Evolutionary conservation across 2,888 invertebrate species (phyloP), one percentile per base, ranked within the genome.

Genomic region (Eupithecia abbreviata): DNA sequence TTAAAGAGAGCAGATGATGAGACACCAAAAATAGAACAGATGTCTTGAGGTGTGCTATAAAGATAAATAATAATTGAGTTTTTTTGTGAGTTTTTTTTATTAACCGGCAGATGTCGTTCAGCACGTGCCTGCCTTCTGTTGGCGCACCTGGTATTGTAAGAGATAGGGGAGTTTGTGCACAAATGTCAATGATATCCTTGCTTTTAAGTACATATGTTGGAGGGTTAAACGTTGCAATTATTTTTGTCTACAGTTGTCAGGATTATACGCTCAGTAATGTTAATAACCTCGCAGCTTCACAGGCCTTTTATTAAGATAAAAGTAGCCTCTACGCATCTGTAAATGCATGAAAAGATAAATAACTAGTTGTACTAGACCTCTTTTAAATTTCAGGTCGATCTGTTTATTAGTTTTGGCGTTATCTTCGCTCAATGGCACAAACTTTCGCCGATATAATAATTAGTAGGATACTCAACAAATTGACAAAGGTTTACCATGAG

Each of bases 91-190:
- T 91, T 90, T 85, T 84, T 55, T 82, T 84, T 85, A 87, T 90
- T 90, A 90, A 85, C 55, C 82, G 83, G 90, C 94, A 94, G 94
- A 93, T 94, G 94, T 90, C 87, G 85, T 65, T 73, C 15, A 84
- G 91, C 93, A 92, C 94, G 93, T 92, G 93, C 93, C 79, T 74
- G 85, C 88, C 89, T 84, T 88, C 86, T 90, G 89, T 84, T 82
- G 42, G 30, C 70, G 84, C 93, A 94, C 92, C 94, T 94, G 94
- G 94, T 88, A 80, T 85, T 88, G 80, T 85, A 70, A 79, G 91
- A 90, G 88, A 88, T 90, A 90, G 89, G 88, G 89, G 87, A 79
- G 49, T 73, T 68, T 73, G 72, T 73, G 73, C 84, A 85, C 85
- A 85, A 87, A 89, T 88, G 87, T 82, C 84, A 85, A 18, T 79